phyloP scores from a whole-genome alignment of 2,113 vertebrate genomes.

The Seriola aureovittata region DNA sequence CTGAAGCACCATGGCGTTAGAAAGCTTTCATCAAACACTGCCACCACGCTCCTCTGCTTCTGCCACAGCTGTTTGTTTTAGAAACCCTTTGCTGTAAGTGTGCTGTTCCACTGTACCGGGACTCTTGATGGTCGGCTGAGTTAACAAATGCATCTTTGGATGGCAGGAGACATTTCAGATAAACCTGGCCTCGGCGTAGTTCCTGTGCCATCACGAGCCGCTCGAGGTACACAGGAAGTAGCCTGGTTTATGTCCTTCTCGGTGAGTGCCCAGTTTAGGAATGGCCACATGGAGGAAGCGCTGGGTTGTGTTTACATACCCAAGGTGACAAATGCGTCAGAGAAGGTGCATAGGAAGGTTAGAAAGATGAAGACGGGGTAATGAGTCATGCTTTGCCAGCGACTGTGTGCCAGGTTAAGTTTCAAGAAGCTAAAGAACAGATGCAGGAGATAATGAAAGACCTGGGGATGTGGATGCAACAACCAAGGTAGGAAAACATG shows the following conservation, averaged over 20 bases:
- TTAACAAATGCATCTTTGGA: conserved; percentile 62
- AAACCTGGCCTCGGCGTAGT: conserved; percentile 54
- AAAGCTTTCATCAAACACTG: background rate
- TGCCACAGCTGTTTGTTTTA: conserved; percentile 53
- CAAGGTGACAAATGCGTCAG: conserved; percentile 50
- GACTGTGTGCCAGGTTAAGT: conserved; percentile 26
- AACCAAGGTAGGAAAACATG: background rate
- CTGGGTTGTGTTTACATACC: conserved; percentile 65
- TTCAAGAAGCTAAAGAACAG: conserved; percentile 18
- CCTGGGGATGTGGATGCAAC: background rate
- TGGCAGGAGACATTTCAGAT: conserved; percentile 71
- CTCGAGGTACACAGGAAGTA: conserved; percentile 55
- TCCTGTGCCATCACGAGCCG: conserved; percentile 46
- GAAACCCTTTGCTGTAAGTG: conserved; percentile 7
- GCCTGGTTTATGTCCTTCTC: conserved; percentile 63
- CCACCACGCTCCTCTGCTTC: conserved; percentile 1
- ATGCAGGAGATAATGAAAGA: conserved; percentile 15
- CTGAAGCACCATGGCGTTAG: conserved; percentile 4
- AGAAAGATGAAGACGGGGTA: conserved; percentile 11
- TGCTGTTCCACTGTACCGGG: conserved; percentile 14
- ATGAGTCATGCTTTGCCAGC: conserved; percentile 41
- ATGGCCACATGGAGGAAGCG: conserved; percentile 59
- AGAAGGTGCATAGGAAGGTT: conserved; percentile 3
- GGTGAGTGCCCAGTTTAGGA: conserved; percentile 37
- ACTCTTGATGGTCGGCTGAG: conserved; percentile 64